Percentiles rank a stretch among this genome's conserved stretches.
These are phyloP conservation scores for Cavia porcellus DNA, from an alignment of 2,113 vertebrate species.

Conservation along the genomic window DNA sequence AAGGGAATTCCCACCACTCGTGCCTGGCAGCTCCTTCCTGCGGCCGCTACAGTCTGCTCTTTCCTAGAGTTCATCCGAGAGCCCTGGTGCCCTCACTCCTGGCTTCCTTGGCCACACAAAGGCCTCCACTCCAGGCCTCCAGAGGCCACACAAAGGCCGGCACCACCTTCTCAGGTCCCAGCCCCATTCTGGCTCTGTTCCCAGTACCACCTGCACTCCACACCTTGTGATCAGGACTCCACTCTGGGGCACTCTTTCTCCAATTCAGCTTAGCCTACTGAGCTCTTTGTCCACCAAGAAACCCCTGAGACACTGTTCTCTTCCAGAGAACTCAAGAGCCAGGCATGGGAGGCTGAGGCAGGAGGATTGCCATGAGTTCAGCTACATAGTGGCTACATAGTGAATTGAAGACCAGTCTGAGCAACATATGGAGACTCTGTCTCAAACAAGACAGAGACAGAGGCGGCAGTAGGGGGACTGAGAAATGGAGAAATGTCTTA, in stretches of 20 bases:
- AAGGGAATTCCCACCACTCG: background rate
- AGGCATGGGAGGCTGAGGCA: background rate
- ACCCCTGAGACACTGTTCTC: background rate
- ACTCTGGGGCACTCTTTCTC: background rate
- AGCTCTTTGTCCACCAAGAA: background rate
- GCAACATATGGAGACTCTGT: background rate
- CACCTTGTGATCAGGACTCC: background rate
- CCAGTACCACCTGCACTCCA: background rate
- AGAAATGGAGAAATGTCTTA: background rate
- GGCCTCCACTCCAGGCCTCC: no score
- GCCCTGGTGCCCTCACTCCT: background rate
- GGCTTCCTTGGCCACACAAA: background rate
- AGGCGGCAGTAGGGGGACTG: background rate
- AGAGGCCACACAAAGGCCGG: background rate
- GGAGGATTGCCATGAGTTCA: background rate
- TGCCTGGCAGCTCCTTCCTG: background rate
- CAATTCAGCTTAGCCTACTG: background rate
- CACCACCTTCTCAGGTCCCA: background rate
- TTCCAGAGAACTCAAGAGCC: background rate
- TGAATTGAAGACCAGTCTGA: background rate
- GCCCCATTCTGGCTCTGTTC: background rate
- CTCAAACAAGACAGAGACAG: background rate
- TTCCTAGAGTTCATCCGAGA: background rate
- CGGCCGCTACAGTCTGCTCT: background rate
- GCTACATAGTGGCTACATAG: background rate